Conservation (phyloP, 1,140 invertebrate genomes). For the Campodea augens region DNA sequence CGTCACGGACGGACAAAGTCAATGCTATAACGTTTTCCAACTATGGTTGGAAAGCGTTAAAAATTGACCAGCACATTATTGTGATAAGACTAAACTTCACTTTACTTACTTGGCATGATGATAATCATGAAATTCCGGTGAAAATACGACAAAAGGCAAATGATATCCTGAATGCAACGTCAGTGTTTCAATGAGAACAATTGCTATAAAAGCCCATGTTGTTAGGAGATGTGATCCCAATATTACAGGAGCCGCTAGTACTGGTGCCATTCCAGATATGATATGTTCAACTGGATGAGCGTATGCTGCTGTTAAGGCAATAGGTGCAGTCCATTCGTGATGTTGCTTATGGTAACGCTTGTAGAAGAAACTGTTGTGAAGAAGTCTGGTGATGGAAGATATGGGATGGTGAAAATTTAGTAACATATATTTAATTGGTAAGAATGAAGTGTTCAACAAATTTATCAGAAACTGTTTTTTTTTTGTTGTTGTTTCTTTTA, state of each 20-base stretch:
- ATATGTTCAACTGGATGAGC: constrained; percentile 36
- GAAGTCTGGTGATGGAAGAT: no score
- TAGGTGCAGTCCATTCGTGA: constrained; percentile 22
- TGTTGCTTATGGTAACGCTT: constrained; percentile 29
- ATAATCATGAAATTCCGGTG: constrained; percentile 36
- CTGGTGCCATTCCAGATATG: constrained; percentile 30
- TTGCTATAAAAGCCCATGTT: constrained; percentile 26
- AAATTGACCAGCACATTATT: no score
- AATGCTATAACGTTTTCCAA: no score
- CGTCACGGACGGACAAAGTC: no score
- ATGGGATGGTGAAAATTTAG: no score
- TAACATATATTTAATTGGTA: no score
- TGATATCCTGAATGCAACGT: constrained; percentile 36
- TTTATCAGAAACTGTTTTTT: no score
- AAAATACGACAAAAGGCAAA: constrained; percentile 33
- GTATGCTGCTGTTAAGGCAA: constrained; percentile 31
- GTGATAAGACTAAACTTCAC: no score
- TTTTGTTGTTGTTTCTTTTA: no score
- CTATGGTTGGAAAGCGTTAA: no score
- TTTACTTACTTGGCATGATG: constrained; percentile 31
- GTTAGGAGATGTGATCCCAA: constrained; percentile 24
- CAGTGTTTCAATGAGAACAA: constrained; percentile 29
- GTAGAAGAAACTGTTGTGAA: constrained; percentile 27
- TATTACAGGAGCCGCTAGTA: constrained; percentile 26
- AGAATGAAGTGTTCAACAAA: no score